phyloP scores from a whole-genome alignment of 2,888 invertebrate genomes.

The Polyploca ridens region DNA sequence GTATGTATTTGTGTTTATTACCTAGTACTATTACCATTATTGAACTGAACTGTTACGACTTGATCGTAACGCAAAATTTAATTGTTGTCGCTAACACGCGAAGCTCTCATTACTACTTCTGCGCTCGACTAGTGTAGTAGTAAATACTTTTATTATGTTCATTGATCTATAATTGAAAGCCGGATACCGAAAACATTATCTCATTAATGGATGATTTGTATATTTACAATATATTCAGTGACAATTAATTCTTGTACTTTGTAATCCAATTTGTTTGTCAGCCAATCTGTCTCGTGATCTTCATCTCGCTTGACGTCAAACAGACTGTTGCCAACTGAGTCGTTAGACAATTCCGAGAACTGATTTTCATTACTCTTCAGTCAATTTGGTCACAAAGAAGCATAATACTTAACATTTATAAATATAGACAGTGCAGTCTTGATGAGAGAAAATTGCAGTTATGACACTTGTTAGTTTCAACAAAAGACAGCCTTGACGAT shows the following conservation, averaged over 20 bases:
- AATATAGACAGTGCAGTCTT: not conserved
- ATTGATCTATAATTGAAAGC: not conserved
- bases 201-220: not conserved
- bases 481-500: constrained; percentile 52
- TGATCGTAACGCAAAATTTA: constrained; percentile 26
- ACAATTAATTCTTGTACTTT: not conserved
- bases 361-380: constrained; percentile 7
- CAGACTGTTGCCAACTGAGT: constrained; percentile 29
- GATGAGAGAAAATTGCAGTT: constrained; percentile 11
- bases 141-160: not conserved
- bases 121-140: not conserved
- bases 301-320: constrained; percentile 25
- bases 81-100: constrained; percentile 37
- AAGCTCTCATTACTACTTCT: constrained; percentile 24
- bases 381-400: not conserved
- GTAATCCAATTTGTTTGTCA: constrained; percentile 8
- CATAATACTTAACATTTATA: not conserved
- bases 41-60: constrained; percentile 25
- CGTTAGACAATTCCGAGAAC: constrained; percentile 14
- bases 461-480: constrained; percentile 24
- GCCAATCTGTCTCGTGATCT: constrained; percentile 15
- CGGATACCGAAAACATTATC: not conserved
- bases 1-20: constrained; percentile 27
- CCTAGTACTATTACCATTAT: constrained; percentile 1
- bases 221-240: not conserved